Conservation (phyloP, 2,888 invertebrate genomes). For the Eupithecia subumbrata region DNA sequence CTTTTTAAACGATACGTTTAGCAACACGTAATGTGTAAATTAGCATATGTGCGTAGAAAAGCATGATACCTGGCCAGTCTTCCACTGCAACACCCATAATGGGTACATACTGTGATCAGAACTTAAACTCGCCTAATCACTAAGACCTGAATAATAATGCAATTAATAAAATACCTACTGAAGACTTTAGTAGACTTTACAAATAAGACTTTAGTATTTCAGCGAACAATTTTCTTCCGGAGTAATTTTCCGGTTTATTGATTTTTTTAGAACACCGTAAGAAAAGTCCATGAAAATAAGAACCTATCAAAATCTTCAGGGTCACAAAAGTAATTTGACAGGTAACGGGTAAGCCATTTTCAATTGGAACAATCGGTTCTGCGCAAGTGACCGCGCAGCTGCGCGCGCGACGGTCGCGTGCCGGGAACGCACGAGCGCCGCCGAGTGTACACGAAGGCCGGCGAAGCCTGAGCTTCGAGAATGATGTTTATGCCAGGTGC, state of each 20-base stretch:
- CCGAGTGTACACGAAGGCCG: conserved; percentile 44
- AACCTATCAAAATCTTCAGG: neutral
- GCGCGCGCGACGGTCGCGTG: conserved; percentile 77
- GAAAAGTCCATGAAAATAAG: neutral
- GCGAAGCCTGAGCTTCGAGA: conserved; percentile 39
- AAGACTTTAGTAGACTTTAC: too few relatives aligned
- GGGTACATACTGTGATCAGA: too few relatives aligned
- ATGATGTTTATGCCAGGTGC: conserved; percentile 31
- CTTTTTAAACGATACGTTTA: too few relatives aligned
- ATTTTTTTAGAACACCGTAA: neutral
- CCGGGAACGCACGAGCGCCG: conserved; percentile 67
- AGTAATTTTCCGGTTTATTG: neutral
- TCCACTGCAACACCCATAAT: too few relatives aligned
- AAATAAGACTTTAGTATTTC: too few relatives aligned
- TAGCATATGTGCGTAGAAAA: too few relatives aligned
- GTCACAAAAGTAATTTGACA: conserved; percentile 33
- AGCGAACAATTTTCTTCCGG: neutral
- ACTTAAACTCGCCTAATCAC: too few relatives aligned
- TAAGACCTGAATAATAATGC: too few relatives aligned
- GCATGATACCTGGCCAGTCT: too few relatives aligned
- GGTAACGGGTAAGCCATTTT: conserved; percentile 47
- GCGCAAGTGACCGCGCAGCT: conserved; percentile 69
- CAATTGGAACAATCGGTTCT: conserved; percentile 67
- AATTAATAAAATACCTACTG: too few relatives aligned
- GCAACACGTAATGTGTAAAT: too few relatives aligned